A percentile compares a stretch with the other conserved stretches of the same genome.
These are phyloP conservation scores for Pygathrix nemaeus DNA, from an alignment of 2,113 vertebrate species.

Conservation along the genomic window DNA sequence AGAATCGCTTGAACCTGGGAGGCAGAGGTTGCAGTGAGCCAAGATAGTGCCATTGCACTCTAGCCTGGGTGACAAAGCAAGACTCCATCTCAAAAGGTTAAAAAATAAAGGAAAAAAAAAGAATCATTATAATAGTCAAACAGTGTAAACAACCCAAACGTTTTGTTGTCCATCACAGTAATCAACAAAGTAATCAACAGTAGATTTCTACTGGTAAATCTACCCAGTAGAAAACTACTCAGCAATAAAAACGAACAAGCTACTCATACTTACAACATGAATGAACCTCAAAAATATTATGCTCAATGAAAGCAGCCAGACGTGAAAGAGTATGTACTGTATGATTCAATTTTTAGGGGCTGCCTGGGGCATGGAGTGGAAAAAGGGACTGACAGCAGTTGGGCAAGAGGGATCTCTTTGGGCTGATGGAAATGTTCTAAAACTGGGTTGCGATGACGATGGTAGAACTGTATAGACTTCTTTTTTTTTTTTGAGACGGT, in stretches of 20 bases:
- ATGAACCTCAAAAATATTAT: neutral
- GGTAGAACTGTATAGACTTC: neutral
- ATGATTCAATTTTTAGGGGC: neutral
- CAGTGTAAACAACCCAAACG: neutral
- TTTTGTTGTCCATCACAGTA: neutral
- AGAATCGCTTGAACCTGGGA: neutral
- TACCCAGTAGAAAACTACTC: neutral
- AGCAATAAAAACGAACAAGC: neutral
- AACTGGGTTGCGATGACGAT: neutral
- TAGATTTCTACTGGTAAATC: neutral
- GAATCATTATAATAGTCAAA: neutral
- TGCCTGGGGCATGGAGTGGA: neutral
- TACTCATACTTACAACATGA: neutral
- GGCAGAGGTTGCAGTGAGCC: neutral
- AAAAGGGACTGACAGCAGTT: neutral
- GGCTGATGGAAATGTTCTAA: neutral
- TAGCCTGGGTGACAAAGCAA: neutral
- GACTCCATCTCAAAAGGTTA: neutral
- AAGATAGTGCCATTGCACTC: neutral
- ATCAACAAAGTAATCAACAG: neutral
- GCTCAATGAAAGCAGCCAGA: neutral
- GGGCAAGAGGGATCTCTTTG: neutral
- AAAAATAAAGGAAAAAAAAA: neutral
- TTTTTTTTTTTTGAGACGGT: too few relatives aligned
- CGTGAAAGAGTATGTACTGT: neutral